Base-by-base conservation (phyloP, 2,113 vertebrate species). In the Psettodes erumei region DNA sequence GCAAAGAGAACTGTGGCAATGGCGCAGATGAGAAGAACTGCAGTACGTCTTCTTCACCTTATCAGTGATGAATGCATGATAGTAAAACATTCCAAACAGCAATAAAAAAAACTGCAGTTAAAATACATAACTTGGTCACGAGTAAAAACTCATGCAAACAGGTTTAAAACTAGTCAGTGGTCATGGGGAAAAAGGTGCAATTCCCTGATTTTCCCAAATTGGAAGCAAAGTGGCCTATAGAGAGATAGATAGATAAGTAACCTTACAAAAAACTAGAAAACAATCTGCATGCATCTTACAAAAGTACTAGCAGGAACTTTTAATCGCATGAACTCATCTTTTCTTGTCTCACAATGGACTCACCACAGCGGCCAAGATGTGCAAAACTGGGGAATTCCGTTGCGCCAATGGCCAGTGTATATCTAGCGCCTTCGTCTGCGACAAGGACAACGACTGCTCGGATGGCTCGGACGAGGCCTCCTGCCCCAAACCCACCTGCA, bases 1-100 rank as follows among this genome's bases (percentile, higher is more conserved):
- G 91, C 4, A 91, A 90, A 40, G 7, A 4, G 0, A 94, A 98
- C 81, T 98, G 97, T 3, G 75, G 85, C 51, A 96, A 96, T 0
- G 93, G 93, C 1, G 92, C 93, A 0, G 96, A 98, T 0, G 96
- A 98, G 87, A 82, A 54, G 8, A 84, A 87, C 82, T 98, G 96
- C 54, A 77, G 96, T 97, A 85, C 91, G 94, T 88, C 23, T 45
- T 33, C 7, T 61, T 47, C 9, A 23, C 13, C 11, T 18, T 18
- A 25, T 27, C 25, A 16, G 6, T 15, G 40, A 45, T 27, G n/a
- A 35, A 23, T n/a, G 33, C 48, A 32, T 48, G 21, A 23, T 11
- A 2, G 5, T 19, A 21, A 0, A 75, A 77, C 50, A 55, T n/a
- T 3, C 16, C 6, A n/a, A 60, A 16, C 9, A 15, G 9, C 21